A percentile compares a stretch with the other conserved stretches of the same genome.
These are phyloP conservation scores for Thymelicus lineola DNA, from an alignment of 2,888 invertebrate genomes.

Conservation along the genomic window DNA sequence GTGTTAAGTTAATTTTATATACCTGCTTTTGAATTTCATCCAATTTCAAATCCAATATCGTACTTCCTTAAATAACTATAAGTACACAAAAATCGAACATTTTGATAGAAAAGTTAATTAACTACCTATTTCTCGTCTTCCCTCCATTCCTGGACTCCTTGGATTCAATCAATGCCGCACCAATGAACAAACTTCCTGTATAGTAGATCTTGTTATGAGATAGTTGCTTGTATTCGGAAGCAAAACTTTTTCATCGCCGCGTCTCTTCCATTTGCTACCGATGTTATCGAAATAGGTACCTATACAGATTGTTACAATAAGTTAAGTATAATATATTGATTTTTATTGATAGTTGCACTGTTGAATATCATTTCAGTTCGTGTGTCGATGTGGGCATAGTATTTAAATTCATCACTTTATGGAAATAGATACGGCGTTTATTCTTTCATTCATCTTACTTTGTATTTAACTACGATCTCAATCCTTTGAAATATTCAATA, in stretches of 20 bases:
- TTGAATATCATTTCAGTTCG: too few relatives aligned
- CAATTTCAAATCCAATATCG: too few relatives aligned
- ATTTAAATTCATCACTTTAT: too few relatives aligned
- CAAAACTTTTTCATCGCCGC: slow-evolving; percentile 1
- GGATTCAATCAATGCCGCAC: neutral
- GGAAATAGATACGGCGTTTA: too few relatives aligned
- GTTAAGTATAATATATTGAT: neutral
- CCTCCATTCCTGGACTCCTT: neutral
- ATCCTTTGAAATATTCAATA: too few relatives aligned
- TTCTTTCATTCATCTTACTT: too few relatives aligned
- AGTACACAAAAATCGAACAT: too few relatives aligned
- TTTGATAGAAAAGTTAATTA: neutral
- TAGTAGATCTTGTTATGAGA: neutral
- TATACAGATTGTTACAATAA: neutral
- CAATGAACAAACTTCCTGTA: slow-evolving; percentile 1
- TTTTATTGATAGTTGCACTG: neutral
- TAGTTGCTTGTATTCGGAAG: neutral
- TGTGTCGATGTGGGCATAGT: too few relatives aligned
- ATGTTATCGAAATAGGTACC: neutral
- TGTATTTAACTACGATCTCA: too few relatives aligned
- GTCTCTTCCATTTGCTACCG: neutral
- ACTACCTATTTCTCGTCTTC: neutral
- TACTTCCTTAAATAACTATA: too few relatives aligned
- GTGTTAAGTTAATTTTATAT: too few relatives aligned
- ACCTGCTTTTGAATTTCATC: too few relatives aligned